These are phyloP conservation scores for Drosophila oshimai DNA, from an alignment of 1,140 invertebrate genomes.

Conservation along the genomic window DNA sequence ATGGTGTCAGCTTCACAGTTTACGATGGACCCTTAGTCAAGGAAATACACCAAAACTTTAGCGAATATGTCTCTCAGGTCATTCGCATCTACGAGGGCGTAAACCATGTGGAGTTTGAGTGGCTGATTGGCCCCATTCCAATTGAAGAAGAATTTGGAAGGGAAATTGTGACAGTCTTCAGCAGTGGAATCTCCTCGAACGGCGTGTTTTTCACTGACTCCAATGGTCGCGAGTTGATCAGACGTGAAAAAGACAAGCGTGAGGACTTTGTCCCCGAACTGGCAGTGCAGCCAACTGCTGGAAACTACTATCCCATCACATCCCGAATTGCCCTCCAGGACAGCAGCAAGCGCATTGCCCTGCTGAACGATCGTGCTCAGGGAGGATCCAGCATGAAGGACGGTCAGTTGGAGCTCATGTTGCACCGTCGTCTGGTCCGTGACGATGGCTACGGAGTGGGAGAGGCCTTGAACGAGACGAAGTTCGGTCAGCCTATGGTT, in stretches of 20 bases:
- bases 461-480: constrained; percentile 95
- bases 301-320: constrained; percentile 97
- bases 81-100: constrained; percentile 89
- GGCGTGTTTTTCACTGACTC: constrained; percentile 95
- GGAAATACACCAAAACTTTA: constrained; percentile 91
- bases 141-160: constrained; percentile 89
- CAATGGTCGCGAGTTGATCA: constrained; percentile 95
- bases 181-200: constrained; percentile 86
- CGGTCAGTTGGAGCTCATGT: constrained; percentile 91
- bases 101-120: constrained; percentile 92
- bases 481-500: constrained; percentile 89
- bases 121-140: constrained; percentile 96
- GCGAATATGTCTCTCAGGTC: constrained; percentile 91
- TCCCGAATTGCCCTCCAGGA: constrained; percentile 88
- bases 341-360: constrained; percentile 84
- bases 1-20: constrained; percentile 82
- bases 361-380: constrained; percentile 93
- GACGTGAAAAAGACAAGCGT: constrained; percentile 88
- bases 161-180: constrained; percentile 91
- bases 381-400: constrained; percentile 91
- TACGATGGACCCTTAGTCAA: constrained; percentile 88
- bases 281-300: constrained; percentile 87
- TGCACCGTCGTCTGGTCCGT: constrained; percentile 92
- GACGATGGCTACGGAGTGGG: constrained; percentile 97
- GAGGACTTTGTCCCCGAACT: constrained; percentile 89